Conservation (phyloP, 2,888 invertebrate species). For the Catocala nupta region DNA sequence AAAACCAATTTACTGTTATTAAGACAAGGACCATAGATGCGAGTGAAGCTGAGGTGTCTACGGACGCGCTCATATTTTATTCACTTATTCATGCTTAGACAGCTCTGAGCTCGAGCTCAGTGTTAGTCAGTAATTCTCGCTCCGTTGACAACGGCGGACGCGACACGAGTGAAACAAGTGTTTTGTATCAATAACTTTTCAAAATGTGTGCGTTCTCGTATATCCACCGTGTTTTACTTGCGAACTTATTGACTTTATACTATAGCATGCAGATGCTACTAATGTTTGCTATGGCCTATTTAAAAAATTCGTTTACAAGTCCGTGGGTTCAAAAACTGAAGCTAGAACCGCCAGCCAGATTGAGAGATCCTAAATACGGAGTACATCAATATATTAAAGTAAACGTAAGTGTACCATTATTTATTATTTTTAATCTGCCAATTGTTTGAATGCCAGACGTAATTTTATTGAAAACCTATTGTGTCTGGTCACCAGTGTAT, state of each 20-base stretch:
- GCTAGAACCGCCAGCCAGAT: constrained; percentile 77
- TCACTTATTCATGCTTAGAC: no score
- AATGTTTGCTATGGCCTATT: constrained; percentile 60
- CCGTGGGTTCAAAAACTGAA: constrained; percentile 74
- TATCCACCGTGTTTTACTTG: constrained; percentile 57
- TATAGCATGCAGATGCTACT: constrained; percentile 58
- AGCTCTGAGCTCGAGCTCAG: no score
- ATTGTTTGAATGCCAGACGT: no score
- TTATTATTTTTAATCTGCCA: constrained; percentile 1
- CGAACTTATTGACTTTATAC: constrained; percentile 63
- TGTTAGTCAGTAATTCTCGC: constrained; percentile 29
- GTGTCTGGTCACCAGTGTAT: no score
- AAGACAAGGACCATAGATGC: no score
- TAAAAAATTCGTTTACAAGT: constrained; percentile 68
- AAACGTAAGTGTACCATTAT: constrained; percentile 81
- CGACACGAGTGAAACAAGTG: not conserved
- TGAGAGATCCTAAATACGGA: constrained; percentile 83
- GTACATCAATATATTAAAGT: constrained; percentile 85
- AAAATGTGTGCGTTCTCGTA: constrained; percentile 56
- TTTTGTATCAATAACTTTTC: constrained; percentile 8
- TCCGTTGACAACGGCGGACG: constrained; percentile 24
- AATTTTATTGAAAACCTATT: no score
- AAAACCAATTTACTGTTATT: not conserved
- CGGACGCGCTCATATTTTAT: no score
- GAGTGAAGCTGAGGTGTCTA: no score